Conservation (phyloP, 2,113 vertebrate species). For the Pomatorhinus ruficollis region DNA sequence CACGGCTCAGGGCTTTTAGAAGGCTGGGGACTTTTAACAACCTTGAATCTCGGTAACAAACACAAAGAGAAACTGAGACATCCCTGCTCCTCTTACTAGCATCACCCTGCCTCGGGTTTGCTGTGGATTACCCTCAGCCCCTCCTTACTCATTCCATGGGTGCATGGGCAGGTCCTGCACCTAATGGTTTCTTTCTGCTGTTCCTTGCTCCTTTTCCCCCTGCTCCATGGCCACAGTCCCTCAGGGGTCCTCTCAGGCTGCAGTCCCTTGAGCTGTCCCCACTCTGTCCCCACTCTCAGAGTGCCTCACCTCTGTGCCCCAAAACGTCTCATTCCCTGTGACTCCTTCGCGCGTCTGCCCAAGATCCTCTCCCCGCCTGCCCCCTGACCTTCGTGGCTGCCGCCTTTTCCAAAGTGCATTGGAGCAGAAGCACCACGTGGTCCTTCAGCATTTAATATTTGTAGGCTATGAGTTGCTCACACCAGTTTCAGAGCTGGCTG, state of each 20-base stretch:
- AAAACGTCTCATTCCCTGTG: background rate
- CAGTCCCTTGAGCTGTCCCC: background rate
- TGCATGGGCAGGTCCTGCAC: background rate
- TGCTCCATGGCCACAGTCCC: background rate
- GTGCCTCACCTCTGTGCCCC: background rate
- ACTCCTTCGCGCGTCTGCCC: background rate
- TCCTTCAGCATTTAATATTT: fast-evolving
- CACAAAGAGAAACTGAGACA: too few relatives aligned
- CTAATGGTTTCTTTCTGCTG: background rate
- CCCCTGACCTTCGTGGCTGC: background rate
- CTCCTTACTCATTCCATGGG: background rate
- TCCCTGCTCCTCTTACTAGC: background rate
- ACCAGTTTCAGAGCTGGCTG: background rate
- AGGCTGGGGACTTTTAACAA: too few relatives aligned
- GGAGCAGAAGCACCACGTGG: background rate
- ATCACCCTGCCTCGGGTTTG: background rate
- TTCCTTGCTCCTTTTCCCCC: background rate
- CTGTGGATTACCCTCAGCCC: background rate
- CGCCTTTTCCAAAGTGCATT: background rate
- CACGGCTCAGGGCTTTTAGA: too few relatives aligned
- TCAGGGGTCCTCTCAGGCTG: background rate
- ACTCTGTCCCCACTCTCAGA: background rate
- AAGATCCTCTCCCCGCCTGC: background rate
- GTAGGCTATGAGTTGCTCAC: background rate
- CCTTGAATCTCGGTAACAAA: too few relatives aligned